These are phyloP conservation scores for Scleropages formosus DNA, from an alignment of 2,797 vertebrate genomes.

Conservation along the genomic window DNA sequence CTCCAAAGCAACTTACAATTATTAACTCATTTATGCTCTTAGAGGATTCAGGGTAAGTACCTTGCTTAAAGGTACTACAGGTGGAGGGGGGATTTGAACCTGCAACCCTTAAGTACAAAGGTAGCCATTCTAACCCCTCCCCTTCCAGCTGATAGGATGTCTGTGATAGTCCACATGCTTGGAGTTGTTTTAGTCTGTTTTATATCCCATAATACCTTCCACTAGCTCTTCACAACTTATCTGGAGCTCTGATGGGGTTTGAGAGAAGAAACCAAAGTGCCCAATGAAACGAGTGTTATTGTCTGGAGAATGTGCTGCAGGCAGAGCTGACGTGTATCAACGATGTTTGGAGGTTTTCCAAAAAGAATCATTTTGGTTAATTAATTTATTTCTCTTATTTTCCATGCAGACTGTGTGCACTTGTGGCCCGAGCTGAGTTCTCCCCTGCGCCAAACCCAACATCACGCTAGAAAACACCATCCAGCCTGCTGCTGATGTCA, in stretches of 20 bases:
- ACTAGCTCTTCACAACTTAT: background rate
- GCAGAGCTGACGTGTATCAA: background rate
- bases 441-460: background rate
- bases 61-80: too few species aligned
- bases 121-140: too few species aligned
- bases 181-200: background rate
- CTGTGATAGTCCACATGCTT: background rate
- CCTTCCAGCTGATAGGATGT: too few species aligned
- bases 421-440: background rate
- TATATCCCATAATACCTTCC: background rate
- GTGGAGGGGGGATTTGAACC: too few species aligned
- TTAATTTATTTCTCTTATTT: too few species aligned
- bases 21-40: too few species aligned
- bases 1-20: too few species aligned
- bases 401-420: background rate
- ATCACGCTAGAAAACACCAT: background rate
- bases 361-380: too few species aligned
- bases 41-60: too few species aligned
- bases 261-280: conserved; percentile 4
- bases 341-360: background rate
- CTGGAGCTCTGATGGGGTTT: background rate
- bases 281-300: background rate
- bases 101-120: too few species aligned
- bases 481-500: background rate
- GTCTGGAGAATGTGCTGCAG: background rate